A percentile compares a stretch with the other conserved stretches of the same genome.
These are phyloP conservation scores for Heterotis niloticus DNA, from an alignment of 2,113 vertebrate genomes.

Conservation along the genomic window DNA sequence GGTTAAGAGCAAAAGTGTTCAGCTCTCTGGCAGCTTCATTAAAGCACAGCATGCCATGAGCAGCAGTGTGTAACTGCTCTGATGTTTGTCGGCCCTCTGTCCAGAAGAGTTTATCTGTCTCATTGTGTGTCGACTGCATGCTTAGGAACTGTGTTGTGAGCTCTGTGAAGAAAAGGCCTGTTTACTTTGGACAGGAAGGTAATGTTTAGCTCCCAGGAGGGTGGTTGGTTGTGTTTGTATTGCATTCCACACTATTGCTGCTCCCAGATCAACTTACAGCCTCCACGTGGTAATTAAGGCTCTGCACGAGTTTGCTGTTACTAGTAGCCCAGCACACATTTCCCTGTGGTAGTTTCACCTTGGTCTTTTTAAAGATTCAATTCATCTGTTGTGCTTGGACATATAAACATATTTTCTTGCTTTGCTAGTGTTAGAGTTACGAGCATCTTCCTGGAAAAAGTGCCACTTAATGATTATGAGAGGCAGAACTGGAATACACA, in stretches of 20 bases:
- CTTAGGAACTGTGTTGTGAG: background rate
- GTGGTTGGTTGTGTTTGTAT: conserved; percentile 45
- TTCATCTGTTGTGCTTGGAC: too few relatives aligned
- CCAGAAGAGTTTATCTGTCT: background rate
- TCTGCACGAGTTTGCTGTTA: background rate
- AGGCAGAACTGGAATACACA: background rate
- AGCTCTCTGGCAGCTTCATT: background rate
- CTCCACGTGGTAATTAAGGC: background rate
- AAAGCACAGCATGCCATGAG: background rate
- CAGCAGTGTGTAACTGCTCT: background rate
- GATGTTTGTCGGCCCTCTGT: background rate
- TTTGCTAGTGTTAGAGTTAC: too few relatives aligned
- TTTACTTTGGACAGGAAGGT: conserved; percentile 53
- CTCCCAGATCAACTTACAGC: background rate
- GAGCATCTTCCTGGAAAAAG: too few relatives aligned
- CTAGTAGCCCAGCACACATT: too few relatives aligned
- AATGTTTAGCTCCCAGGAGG: conserved; percentile 41
- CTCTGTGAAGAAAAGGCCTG: conserved; percentile 10
- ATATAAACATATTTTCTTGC: too few relatives aligned
- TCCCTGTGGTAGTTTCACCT: too few relatives aligned
- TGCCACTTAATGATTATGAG: background rate
- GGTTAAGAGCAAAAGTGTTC: background rate
- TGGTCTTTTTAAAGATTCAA: background rate
- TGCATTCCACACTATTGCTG: conserved; percentile 40
- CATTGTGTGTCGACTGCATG: background rate